phyloP scores from a whole-genome alignment of 2,888 invertebrate species.

The Agrotis segetum region DNA sequence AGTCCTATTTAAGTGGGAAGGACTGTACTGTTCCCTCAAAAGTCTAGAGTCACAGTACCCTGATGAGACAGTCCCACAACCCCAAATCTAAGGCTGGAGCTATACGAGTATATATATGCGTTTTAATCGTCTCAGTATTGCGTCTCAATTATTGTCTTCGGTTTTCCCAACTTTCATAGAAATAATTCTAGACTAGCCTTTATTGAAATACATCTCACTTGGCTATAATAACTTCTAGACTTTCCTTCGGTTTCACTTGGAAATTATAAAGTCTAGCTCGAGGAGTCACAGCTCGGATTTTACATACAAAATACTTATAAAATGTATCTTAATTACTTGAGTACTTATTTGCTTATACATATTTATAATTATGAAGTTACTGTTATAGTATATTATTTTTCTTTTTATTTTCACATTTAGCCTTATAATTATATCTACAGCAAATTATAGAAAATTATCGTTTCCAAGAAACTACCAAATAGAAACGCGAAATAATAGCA shows the following conservation, averaged over 20 bases:
- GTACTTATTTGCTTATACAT: neutral
- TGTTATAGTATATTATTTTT: too few species aligned
- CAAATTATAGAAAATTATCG: slow-evolving; percentile 26
- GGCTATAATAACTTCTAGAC: slow-evolving; percentile 23
- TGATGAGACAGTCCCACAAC: too few species aligned
- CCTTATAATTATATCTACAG: slow-evolving; percentile 6
- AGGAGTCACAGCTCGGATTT: neutral
- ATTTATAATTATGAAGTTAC: neutral
- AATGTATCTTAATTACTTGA: neutral
- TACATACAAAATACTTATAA: slow-evolving; percentile 11
- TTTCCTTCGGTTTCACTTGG: slow-evolving; percentile 48
- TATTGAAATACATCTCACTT: slow-evolving; percentile 20
- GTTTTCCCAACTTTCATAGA: slow-evolving; percentile 12
- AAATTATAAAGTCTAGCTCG: slow-evolving; percentile 40
- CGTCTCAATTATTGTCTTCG: neutral
- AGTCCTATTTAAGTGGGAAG: too few species aligned
- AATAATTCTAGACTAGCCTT: neutral
- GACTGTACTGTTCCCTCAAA: too few species aligned
- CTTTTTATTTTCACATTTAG: slow-evolving; percentile 33
- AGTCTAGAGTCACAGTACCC: too few species aligned
- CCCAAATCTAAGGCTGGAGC: too few species aligned
- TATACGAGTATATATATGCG: too few species aligned
- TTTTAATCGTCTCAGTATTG: too few species aligned
- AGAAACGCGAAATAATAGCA: slow-evolving; percentile 39
- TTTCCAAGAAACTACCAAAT: slow-evolving; percentile 28